Evolutionary conservation across 2,888 invertebrate species (phyloP).

Genomic region (Acleris sparsana): DNA sequence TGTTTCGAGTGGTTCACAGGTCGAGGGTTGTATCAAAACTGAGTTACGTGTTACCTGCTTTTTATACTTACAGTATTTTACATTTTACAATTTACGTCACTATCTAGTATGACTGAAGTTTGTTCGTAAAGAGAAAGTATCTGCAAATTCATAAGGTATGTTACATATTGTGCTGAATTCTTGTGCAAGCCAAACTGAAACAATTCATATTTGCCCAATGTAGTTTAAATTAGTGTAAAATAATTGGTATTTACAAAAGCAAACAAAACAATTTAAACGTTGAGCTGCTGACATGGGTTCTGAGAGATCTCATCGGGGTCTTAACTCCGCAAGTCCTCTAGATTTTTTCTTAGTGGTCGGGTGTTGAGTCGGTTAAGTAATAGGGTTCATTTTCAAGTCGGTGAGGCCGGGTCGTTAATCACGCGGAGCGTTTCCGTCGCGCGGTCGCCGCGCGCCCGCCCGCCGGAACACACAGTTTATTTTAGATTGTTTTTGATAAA

Average conservation of each 20-base stretch:
- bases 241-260: neutral
- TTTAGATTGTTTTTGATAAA: constrained; percentile 81
- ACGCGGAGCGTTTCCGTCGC: constrained; percentile 61
- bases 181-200: too few species aligned
- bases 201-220: too few species aligned
- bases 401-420: constrained; percentile 74
- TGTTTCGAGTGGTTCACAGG: too few species aligned
- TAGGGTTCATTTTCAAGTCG: constrained; percentile 76
- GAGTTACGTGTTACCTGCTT: too few species aligned
- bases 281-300: constrained; percentile 25
- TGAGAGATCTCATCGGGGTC: constrained; percentile 26
- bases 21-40: too few species aligned
- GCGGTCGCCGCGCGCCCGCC: constrained; percentile 62
- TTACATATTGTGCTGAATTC: too few species aligned
- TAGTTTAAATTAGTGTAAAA: too few species aligned
- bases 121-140: too few species aligned
- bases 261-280: constrained; percentile 14
- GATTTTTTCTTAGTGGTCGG: constrained; percentile 55
- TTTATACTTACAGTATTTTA: too few species aligned
- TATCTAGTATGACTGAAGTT: too few species aligned
- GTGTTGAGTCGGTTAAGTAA: constrained; percentile 72
- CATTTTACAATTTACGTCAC: too few species aligned
- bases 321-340: constrained; percentile 48
- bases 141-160: too few species aligned
- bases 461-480: constrained; percentile 72